Conservation (phyloP, 2,888 invertebrate species). For the Eristalinus sepulchralis region DNA sequence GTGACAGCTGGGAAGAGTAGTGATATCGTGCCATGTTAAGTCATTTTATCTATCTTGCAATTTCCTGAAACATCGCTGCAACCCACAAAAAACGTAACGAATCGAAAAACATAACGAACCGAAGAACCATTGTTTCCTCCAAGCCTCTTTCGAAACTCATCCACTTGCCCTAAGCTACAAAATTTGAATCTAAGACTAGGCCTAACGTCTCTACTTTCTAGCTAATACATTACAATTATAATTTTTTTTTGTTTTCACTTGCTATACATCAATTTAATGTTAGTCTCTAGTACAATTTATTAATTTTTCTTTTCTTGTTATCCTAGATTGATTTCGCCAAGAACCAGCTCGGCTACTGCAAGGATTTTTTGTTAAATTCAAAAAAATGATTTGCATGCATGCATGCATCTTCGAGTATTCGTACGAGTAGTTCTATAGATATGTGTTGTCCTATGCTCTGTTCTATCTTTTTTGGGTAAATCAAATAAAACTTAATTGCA, state of each 20-base stretch:
- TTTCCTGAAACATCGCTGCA: too few species aligned
- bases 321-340: slow-evolving; percentile 31
- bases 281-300: slow-evolving; percentile 32
- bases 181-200: slow-evolving; percentile 6
- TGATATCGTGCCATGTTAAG: too few species aligned
- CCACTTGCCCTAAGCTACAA: background rate
- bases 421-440: slow-evolving; percentile 38
- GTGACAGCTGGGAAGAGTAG: too few species aligned
- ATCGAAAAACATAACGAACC: too few species aligned
- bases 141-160: slow-evolving; percentile 4
- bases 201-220: slow-evolving; percentile 33
- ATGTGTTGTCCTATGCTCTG: slow-evolving; percentile 42
- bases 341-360: slow-evolving; percentile 46
- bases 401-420: background rate
- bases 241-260: background rate
- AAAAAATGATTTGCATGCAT: background rate
- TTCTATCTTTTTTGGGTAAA: slow-evolving; percentile 23
- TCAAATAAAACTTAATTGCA: background rate
- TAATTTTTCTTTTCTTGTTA: background rate
- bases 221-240: slow-evolving; percentile 53
- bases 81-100: too few species aligned
- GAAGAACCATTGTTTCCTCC: background rate
- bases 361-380: too few species aligned
- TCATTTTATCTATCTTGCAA: too few species aligned
- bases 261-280: slow-evolving; percentile 40